These are phyloP conservation scores for Apamea monoglypha DNA, from an alignment of 2,888 invertebrate genomes.

Conservation along the genomic window DNA sequence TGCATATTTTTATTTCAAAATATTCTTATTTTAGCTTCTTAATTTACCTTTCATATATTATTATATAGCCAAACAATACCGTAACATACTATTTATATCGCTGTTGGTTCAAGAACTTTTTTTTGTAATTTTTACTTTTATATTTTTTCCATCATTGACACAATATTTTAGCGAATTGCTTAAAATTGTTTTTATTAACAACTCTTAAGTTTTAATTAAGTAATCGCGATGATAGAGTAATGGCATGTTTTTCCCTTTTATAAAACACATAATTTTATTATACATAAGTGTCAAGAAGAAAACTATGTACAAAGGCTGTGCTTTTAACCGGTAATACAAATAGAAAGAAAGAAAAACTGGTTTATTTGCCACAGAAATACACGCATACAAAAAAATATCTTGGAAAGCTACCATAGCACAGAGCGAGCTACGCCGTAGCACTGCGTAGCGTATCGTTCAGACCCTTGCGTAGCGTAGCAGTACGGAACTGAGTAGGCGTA, in stretches of 20 bases:
- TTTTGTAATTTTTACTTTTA: too few species aligned
- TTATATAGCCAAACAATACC: too few species aligned
- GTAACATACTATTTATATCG: too few species aligned
- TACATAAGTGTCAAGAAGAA: not conserved
- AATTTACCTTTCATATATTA: too few species aligned
- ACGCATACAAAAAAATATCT: not conserved
- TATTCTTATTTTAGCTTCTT: too few species aligned
- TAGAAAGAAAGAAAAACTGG: not conserved
- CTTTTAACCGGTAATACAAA: not conserved
- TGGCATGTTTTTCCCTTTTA: not conserved
- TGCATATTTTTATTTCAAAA: too few species aligned
- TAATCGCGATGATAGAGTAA: not conserved
- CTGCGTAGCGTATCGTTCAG: not conserved
- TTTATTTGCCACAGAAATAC: too few species aligned
- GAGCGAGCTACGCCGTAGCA: slow-evolving; percentile 26
- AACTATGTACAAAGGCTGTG: not conserved
- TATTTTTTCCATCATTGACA: too few species aligned
- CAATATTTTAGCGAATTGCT: not conserved
- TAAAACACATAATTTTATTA: not conserved
- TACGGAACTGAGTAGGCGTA: not conserved
- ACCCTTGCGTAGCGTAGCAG: not conserved
- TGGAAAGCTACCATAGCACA: not conserved
- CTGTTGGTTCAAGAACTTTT: too few species aligned
- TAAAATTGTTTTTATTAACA: not conserved
- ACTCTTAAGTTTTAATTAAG: not conserved